Evolutionary conservation across 2,888 invertebrate species (phyloP).

Genomic region (Thelaira solivaga): DNA sequence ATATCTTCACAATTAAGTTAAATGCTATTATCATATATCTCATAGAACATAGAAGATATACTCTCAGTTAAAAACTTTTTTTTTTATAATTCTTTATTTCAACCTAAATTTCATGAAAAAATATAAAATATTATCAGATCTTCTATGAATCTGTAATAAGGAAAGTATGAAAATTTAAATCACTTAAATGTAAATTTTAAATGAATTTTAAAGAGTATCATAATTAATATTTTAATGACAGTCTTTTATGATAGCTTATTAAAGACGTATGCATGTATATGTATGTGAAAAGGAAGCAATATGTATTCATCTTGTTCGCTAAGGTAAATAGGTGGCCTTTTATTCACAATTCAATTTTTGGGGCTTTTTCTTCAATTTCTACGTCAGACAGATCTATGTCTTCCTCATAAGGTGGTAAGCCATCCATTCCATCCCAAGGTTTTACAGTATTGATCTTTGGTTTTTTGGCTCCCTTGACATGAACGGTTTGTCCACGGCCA

Average conservation of each 20-base stretch:
- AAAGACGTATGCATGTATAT: slow-evolving; percentile 2
- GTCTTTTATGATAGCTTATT: slow-evolving; percentile 35
- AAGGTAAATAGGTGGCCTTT: slow-evolving; percentile 7
- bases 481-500: slow-evolving; percentile 94
- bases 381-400: slow-evolving; percentile 95
- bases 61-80: too few species aligned
- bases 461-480: slow-evolving; percentile 88
- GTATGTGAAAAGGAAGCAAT: not conserved
- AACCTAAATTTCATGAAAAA: too few species aligned
- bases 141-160: too few species aligned
- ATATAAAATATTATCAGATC: too few species aligned
- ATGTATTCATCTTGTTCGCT: slow-evolving; percentile 5
- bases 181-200: slow-evolving; percentile 2
- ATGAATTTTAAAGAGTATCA: slow-evolving; percentile 3
- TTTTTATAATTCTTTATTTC: too few species aligned
- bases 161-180: too few species aligned
- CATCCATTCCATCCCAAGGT: slow-evolving; percentile 97
- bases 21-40: too few species aligned
- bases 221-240: slow-evolving; percentile 22
- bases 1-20: too few species aligned
- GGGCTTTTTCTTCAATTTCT: slow-evolving; percentile 86
- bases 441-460: slow-evolving; percentile 84
- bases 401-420: slow-evolving; percentile 86
- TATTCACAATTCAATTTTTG: slow-evolving; percentile 73
- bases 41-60: too few species aligned